Base-by-base conservation (phyloP, 2,113 vertebrate species). In the Ptyas mucosa region DNA sequence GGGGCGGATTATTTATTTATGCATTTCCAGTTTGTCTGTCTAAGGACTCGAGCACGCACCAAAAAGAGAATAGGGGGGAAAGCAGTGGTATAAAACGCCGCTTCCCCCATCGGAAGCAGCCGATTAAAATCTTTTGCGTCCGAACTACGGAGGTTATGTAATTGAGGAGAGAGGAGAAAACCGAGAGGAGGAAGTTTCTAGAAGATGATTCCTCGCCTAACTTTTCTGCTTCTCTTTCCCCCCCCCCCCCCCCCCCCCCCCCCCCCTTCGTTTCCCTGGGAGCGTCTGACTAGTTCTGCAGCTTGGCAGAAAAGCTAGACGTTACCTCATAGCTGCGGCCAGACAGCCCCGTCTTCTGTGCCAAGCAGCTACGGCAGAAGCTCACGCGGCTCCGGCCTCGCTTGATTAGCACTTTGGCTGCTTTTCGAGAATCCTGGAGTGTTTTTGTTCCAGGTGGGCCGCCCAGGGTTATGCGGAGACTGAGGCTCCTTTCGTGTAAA, bases 301-400 rank as follows among this genome's bases (percentile, higher is more conserved):
- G 97, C 96, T 97, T 98, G 97, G 97, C 97, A 98, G 96, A 97
- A 97, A 97, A 97, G 94, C 97, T 96, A 98, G 97, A 98, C 97
- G 97, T 98, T 98, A 97, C 97, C 97, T 98, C 97, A 98, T 97
- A 97, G 97, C 95, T 97, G 96, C 96, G 97, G 97, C 97, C 97
- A 98, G 97, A 98, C 92, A 89, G 92, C 29, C 92, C 96, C 96
- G 93, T 96, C 97, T 97, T 97, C 97, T 96, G 96, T 98, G 97
- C 97, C 97, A 97, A 97, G 96, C 97, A 96, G 96, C 96, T 95
- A 94, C 97, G 96, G 97, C 96, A 96, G 97, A 95, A 97, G 96
- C 95, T 92, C 94, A 95, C 93, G 96, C 55, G 14, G 39, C 23
- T 95, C 96, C 93, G 96, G 96, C 96, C 97, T 95, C 96, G 95